Conservation (phyloP, 37 sponge, comb jelly and placozoan species). For the Spongia lamella region DNA sequence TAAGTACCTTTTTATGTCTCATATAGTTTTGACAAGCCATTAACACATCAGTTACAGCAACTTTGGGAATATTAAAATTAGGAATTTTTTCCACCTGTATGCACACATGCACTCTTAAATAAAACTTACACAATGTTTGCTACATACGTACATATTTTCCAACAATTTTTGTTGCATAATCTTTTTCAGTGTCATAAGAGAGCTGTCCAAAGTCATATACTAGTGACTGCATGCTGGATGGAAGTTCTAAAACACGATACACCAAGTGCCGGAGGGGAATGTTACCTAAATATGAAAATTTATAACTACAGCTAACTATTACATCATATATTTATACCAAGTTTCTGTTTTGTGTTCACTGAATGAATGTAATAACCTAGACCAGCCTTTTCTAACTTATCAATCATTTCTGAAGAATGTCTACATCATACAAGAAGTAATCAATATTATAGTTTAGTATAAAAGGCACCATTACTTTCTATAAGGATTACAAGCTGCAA, state of each 20-base stretch:
- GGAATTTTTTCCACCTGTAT: too few species aligned
- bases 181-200: conserved; percentile 39
- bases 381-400: conserved; percentile 66
- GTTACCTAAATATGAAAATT: neutral
- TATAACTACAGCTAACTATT: neutral
- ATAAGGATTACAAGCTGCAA: conserved; percentile 98
- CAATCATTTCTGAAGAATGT: conserved; percentile 62
- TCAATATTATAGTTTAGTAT: too few species aligned
- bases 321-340: conserved; percentile 34
- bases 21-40: conserved; percentile 37
- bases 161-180: conserved; percentile 61
- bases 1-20: conserved; percentile 44
- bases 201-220: conserved; percentile 88
- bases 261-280: conserved; percentile 52
- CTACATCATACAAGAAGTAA: neutral
- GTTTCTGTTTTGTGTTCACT: conserved; percentile 59
- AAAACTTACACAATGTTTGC: too few species aligned
- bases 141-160: conserved; percentile 44
- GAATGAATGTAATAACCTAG: conserved; percentile 61
- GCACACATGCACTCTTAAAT: too few species aligned
- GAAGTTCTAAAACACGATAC: conserved; percentile 78
- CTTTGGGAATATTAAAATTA: too few species aligned
- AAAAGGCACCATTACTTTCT: conserved; percentile 35
- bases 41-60: too few species aligned
- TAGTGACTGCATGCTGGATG: conserved; percentile 72